phyloP scores from a whole-genome alignment of 1,140 invertebrate species.

The Hermetia illucens region DNA sequence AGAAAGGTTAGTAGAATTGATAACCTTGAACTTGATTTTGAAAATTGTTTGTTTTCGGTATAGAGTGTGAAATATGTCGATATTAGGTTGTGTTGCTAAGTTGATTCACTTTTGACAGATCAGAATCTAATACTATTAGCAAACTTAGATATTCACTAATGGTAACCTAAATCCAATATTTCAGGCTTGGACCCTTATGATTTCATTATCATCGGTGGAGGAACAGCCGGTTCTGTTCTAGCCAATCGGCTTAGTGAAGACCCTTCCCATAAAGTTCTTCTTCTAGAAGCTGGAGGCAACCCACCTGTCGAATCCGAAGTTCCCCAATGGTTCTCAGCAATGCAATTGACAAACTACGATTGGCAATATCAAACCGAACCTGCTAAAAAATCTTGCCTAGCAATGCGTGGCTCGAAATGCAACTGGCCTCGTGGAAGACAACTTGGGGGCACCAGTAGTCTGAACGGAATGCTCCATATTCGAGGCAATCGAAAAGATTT shows the following conservation, averaged over 20 bases:
- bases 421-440: slow-evolving; percentile 48
- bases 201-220: slow-evolving; percentile 40
- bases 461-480: slow-evolving; percentile 63
- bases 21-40: no score
- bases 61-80: no score
- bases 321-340: slow-evolving; percentile 16
- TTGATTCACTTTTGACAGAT: not conserved
- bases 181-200: slow-evolving; percentile 29
- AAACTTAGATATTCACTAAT: not conserved
- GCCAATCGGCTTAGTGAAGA: slow-evolving; percentile 20
- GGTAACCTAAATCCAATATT: not conserved
- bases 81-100: no score
- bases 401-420: slow-evolving; percentile 32
- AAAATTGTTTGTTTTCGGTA: no score
- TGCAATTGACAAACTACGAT: slow-evolving; percentile 26
- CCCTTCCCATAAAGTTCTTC: slow-evolving; percentile 24
- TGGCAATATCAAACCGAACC: slow-evolving; percentile 28
- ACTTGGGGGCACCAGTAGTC: slow-evolving; percentile 50
- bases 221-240: slow-evolving; percentile 44
- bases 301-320: slow-evolving; percentile 20
- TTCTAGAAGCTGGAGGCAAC: slow-evolving; percentile 36
- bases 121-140: not conserved
- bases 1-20: slow-evolving; percentile 17
- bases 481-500: slow-evolving; percentile 50
- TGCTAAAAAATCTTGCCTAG: slow-evolving; percentile 25